These are phyloP conservation scores for Zoroaster sp. DNA, from an alignment of 53 echinoderm and acorn worm species.

Conservation along the genomic window DNA sequence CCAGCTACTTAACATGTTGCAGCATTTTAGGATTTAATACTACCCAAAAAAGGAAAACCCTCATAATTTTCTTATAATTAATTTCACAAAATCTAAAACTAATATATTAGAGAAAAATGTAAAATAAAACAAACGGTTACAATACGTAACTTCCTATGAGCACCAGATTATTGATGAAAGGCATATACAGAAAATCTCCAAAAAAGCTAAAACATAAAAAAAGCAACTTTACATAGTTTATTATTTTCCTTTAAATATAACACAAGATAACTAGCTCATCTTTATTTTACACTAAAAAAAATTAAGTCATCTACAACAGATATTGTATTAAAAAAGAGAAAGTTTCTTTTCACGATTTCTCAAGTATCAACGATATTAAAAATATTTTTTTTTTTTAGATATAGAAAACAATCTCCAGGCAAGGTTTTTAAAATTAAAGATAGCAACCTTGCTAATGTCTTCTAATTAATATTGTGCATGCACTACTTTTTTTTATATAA, in stretches of 20 bases:
- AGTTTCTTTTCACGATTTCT: not conserved
- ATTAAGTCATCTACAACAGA: not conserved
- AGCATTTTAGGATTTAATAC: slow-evolving; percentile 19
- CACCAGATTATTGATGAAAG: slow-evolving; percentile 51
- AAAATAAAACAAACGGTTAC: not conserved
- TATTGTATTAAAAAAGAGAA: not conserved
- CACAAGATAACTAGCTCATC: slow-evolving; percentile 35
- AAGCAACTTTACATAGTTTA: slow-evolving; percentile 42
- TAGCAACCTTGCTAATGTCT: not conserved
- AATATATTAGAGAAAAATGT: slow-evolving; percentile 12
- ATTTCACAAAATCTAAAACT: slow-evolving; percentile 22
- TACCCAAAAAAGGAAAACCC: not conserved
- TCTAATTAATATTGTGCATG: slow-evolving; percentile 20
- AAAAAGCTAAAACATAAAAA: slow-evolving; percentile 10
- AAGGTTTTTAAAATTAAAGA: not conserved
- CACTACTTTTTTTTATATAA: slow-evolving; percentile 21
- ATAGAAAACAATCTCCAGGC: not conserved
- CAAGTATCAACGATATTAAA: not conserved
- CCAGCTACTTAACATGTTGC: not conserved
- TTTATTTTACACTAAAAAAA: slow-evolving; percentile 5
- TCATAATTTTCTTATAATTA: not conserved
- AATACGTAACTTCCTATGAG: slow-evolving; percentile 9
- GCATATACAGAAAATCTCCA: slow-evolving; percentile 24
- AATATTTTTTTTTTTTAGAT: not conserved
- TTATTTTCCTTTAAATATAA: slow-evolving; percentile 58